phyloP scores from a whole-genome alignment of 2,113 vertebrate genomes.

The Orycteropus afer region DNA sequence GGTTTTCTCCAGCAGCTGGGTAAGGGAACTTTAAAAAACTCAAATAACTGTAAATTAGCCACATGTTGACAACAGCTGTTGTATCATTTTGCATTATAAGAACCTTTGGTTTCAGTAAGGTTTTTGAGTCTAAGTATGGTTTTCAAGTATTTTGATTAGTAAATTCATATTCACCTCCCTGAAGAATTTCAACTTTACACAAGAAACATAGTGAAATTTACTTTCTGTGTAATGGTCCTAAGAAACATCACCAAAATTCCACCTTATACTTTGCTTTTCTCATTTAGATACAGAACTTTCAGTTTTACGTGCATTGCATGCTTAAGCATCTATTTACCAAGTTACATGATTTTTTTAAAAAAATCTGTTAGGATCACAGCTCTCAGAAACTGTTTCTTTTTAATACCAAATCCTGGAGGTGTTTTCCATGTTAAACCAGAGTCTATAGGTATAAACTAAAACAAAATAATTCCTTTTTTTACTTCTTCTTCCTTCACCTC shows the following conservation, averaged over 20 bases:
- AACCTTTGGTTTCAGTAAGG: neutral
- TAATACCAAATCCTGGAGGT: conserved; percentile 31
- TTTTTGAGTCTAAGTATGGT: conserved; percentile 35
- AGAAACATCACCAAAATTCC: conserved; percentile 13
- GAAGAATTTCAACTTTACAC: neutral
- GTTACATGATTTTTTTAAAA: neutral
- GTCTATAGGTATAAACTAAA: neutral
- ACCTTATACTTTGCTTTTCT: conserved; percentile 30
- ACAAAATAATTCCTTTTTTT: neutral
- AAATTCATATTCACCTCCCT: neutral
- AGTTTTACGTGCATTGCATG: neutral
- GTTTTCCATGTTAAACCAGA: conserved; percentile 52
- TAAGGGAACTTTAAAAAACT: conserved; percentile 16
- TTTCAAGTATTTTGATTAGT: conserved; percentile 48
- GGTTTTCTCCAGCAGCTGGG: neutral
- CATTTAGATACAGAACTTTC: conserved; percentile 29
- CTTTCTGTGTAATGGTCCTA: neutral
- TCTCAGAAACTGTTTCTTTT: conserved; percentile 22
- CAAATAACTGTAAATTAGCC: conserved; percentile 25
- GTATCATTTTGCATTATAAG: neutral
- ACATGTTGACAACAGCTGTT: neutral
- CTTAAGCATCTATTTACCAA: conserved; percentile 47
- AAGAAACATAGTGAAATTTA: neutral
- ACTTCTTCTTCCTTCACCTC: neutral
- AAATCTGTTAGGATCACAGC: conserved; percentile 23